Evolutionary conservation across 2,888 invertebrate genomes (phyloP), one percentile per base, ranked within the genome.

Genomic region (Rhingia campestris): DNA sequence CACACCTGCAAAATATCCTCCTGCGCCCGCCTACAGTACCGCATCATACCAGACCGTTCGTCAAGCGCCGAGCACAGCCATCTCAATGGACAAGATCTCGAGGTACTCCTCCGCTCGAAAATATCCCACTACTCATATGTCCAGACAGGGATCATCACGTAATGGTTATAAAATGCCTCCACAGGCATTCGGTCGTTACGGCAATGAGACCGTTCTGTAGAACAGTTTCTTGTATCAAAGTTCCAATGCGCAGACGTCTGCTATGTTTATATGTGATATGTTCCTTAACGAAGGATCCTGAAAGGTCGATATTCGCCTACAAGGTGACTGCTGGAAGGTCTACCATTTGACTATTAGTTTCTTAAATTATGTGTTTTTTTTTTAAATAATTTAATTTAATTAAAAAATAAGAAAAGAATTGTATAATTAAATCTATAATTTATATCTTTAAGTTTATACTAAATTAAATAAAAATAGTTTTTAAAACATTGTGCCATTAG

Each of bases 151-250:
- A 43, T 81, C 87, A 74, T 53, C 88, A 73, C 77, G 89, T 86
- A 74, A 66, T 47, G 76, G 74, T n/a, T 86, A 87, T 61, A 88
- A 89, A 61, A 87, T 88, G 54, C 88, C 88, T 61, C 87, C 88
- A 12, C 87, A 87, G 47, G 56, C 86, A 6, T 81, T 89, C 41
- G 88, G 88, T 70, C 88, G 88, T 12, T 89, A 88, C 43, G 89
- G 91, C 35, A 89, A 91, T 76, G 91, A 91, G 86, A 91, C 91
- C 37, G 87, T 91, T 64, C 87, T 91, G 53, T 91, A 89, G 87
- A 76, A 67, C 59, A 54, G 61, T 79, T 58, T 30, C 66, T 32
- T 32, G 10, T 0, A 3, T 7, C 7, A 6, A 35, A 43, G 54
- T 41, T 22, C 12, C 37, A 41, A 22, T 12, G 45, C 6, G 73